phyloP scores from a whole-genome alignment of 2,797 vertebrate species.

The Avahi laniger region DNA sequence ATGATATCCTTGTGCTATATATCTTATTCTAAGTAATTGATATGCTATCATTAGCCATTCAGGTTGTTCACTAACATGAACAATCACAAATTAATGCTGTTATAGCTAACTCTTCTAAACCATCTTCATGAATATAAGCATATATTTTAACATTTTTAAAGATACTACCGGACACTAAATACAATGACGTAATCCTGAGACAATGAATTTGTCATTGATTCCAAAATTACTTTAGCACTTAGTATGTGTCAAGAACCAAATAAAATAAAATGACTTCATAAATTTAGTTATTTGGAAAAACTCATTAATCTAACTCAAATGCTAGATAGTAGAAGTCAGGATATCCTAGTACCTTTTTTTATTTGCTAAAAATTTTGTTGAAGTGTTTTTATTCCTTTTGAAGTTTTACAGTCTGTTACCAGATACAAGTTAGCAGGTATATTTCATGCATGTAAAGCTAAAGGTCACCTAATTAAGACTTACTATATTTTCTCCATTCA shows the following conservation, averaged over 20 bases:
- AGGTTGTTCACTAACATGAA: neutral
- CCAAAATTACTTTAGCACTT: neutral
- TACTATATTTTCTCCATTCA: neutral
- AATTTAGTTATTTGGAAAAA: neutral
- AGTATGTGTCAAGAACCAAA: neutral
- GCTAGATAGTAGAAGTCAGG: neutral
- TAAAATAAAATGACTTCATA: neutral
- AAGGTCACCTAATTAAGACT: neutral
- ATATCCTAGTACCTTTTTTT: neutral
- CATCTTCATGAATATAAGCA: neutral
- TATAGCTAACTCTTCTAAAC: neutral
- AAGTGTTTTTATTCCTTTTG: neutral
- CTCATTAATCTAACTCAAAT: neutral
- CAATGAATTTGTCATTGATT: neutral
- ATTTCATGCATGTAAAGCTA: neutral
- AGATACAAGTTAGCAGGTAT: neutral
- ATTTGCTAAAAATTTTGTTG: neutral
- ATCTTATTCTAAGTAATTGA: neutral
- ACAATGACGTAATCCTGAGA: neutral
- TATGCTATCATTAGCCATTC: neutral
- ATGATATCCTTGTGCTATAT: neutral
- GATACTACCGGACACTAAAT: neutral
- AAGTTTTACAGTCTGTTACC: neutral
- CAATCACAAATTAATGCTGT: neutral
- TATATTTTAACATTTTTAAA: conserved; percentile 25